Conservation (phyloP, 2,888 invertebrate genomes). For the Clunio marinus region DNA sequence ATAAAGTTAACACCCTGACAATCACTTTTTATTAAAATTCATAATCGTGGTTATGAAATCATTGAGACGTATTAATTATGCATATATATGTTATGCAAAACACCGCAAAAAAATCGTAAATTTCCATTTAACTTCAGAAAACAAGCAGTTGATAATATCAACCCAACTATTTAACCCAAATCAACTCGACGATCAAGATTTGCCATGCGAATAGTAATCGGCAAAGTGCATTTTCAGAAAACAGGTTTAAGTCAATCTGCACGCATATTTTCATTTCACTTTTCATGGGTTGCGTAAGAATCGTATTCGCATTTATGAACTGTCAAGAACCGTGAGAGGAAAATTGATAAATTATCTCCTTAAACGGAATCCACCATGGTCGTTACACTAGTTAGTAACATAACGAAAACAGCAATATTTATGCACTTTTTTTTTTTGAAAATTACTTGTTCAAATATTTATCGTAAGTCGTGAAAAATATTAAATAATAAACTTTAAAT, state of each 20-base stretch:
- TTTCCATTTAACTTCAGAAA: not conserved
- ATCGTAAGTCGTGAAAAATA: no score
- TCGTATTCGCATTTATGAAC: not conserved
- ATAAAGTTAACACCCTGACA: no score
- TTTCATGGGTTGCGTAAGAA: not conserved
- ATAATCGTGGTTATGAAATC: not conserved
- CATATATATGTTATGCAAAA: not conserved
- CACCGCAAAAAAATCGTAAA: not conserved
- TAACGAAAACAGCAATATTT: no score
- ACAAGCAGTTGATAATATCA: not conserved
- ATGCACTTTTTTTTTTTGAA: no score
- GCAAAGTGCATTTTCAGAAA: not conserved
- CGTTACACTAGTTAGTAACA: no score
- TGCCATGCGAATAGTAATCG: no score
- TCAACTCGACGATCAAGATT: not conserved
- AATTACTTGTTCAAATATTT: no score
- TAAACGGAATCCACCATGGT: slow-evolving; percentile 6
- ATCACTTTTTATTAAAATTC: no score
- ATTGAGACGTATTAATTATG: slow-evolving; percentile 10
- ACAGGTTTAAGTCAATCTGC: not conserved
- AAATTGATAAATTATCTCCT: slow-evolving; percentile 27
- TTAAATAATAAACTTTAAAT: no score
- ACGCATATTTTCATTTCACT: not conserved
- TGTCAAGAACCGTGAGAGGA: not conserved
- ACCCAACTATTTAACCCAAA: not conserved